A percentile compares a stretch with the other conserved stretches of the same genome.
These are phyloP conservation scores for Lymantria monacha DNA, from an alignment of 2,888 invertebrate species.

Conservation along the genomic window DNA sequence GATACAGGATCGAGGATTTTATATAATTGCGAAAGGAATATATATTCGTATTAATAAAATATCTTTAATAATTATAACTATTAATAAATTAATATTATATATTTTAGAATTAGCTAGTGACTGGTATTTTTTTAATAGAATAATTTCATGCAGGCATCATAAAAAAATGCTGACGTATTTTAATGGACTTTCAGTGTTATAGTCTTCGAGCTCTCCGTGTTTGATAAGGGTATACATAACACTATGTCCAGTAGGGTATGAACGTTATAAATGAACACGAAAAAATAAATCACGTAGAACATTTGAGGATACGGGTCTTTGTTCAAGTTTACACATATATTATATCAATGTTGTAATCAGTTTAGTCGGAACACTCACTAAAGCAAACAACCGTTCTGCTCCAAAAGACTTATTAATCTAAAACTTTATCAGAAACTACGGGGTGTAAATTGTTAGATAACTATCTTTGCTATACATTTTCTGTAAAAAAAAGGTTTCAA, in stretches of 20 bases:
- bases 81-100: too few relatives aligned
- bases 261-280: background rate
- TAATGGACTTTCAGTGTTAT: slow-evolving; percentile 32
- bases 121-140: slow-evolving; percentile 6
- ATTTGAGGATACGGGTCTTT: background rate
- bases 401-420: slow-evolving; percentile 1
- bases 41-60: too few relatives aligned
- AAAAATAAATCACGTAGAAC: background rate
- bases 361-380: background rate
- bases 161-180: slow-evolving; percentile 21
- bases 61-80: too few relatives aligned
- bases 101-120: background rate
- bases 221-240: slow-evolving; percentile 32
- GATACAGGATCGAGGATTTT: too few relatives aligned
- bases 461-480: background rate
- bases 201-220: slow-evolving; percentile 25
- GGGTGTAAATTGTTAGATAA: slow-evolving; percentile 1
- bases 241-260: slow-evolving; percentile 9
- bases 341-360: background rate
- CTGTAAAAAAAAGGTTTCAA: background rate
- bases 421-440: background rate
- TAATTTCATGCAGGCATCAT: slow-evolving; percentile 11
- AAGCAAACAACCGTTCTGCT: background rate
- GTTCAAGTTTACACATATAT: background rate
- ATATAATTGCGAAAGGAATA: too few relatives aligned